phyloP scores from a whole-genome alignment of 2,888 invertebrate genomes.

The Eremobia ochroleuca region DNA sequence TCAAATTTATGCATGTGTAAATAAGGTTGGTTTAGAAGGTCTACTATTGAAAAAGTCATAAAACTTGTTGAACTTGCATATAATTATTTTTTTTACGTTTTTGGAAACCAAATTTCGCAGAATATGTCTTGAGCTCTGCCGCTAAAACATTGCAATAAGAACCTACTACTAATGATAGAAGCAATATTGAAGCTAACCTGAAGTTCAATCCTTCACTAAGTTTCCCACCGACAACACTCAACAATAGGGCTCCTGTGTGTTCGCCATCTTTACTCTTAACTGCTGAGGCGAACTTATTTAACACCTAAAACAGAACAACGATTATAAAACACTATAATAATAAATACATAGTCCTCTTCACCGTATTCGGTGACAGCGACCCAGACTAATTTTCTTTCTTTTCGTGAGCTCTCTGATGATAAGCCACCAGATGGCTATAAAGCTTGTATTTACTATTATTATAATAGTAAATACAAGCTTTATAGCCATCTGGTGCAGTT shows the following conservation, averaged over 20 bases:
- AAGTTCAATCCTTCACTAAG: slow-evolving; percentile 99
- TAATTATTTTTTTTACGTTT: not conserved
- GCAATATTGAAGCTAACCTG: slow-evolving; percentile 76
- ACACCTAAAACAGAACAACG: slow-evolving; percentile 75
- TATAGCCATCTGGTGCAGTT: not conserved
- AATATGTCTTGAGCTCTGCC: not conserved
- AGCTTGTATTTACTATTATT: no score
- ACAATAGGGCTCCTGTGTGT: slow-evolving; percentile 94
- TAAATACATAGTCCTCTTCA: not conserved
- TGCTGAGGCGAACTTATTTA: slow-evolving; percentile 82
- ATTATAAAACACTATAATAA: not conserved
- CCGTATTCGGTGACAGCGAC: no score
- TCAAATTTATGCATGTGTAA: not conserved
- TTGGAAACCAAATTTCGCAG: not conserved
- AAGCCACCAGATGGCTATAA: no score
- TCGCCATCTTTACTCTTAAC: slow-evolving; percentile 79
- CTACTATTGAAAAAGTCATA: not conserved
- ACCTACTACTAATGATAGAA: not conserved
- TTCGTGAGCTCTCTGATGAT: no score
- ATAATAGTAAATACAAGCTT: not conserved
- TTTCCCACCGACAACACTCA: slow-evolving; percentile 99
- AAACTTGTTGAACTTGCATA: not conserved
- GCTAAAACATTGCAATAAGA: not conserved
- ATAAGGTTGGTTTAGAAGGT: not conserved
- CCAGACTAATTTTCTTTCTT: no score